Evolutionary conservation across 2,113 vertebrate species (phyloP).

Genomic region (Myiozetetes cayanensis): DNA sequence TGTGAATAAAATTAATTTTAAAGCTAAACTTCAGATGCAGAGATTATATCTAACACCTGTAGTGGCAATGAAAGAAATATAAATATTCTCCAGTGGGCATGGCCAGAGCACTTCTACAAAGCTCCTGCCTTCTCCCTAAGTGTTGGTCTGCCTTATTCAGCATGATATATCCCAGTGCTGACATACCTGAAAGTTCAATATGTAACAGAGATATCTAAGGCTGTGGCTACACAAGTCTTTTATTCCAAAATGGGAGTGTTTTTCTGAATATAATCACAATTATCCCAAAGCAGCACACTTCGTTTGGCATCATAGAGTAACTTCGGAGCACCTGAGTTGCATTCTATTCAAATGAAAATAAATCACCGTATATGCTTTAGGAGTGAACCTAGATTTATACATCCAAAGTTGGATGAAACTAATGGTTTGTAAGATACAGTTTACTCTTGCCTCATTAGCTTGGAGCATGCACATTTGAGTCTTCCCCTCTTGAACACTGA

Average conservation of each 20-base stretch:
- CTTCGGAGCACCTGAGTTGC: not conserved
- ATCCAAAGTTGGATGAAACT: not conserved
- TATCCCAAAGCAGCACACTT: rapidly evolving
- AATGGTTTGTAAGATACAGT: not conserved
- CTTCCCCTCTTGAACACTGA: not conserved
- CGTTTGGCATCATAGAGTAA: not conserved
- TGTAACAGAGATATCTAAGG: not conserved
- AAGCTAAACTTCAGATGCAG: not conserved
- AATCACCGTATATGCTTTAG: not conserved
- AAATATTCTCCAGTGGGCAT: not conserved
- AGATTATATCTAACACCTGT: not conserved
- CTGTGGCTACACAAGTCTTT: not conserved
- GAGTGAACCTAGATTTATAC: not conserved
- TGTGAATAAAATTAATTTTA: not conserved
- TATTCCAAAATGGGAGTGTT: not conserved
- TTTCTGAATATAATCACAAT: not conserved
- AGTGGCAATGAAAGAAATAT: not conserved
- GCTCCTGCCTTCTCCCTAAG: not conserved
- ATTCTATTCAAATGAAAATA: not conserved
- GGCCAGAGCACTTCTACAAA: not conserved
- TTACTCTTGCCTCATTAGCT: not conserved
- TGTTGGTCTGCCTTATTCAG: not conserved
- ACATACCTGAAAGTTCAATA: not conserved
- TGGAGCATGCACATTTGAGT: not conserved
- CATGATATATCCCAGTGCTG: rapidly evolving